Base-by-base conservation (phyloP, 2,888 invertebrate species). In the Sisyra terminalis region DNA sequence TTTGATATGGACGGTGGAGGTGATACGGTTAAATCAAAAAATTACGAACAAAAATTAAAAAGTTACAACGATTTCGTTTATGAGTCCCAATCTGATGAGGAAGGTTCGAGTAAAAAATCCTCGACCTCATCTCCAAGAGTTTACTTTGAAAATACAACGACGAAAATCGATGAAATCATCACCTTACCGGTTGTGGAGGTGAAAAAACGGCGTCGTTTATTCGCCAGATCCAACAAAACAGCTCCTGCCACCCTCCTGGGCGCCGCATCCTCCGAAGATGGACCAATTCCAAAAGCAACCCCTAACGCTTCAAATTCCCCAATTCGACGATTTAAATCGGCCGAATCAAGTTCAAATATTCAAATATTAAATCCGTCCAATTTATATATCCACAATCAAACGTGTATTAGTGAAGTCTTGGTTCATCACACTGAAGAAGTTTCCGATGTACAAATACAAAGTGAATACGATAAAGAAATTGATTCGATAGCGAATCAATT, bases 181-280 rank as follows among this genome's bases (percentile, higher is more conserved):
- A 11, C 17, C 9, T 38, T 38, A 9, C 15, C n/a, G 11, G 15
- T 13, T 14, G 15, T 15, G 29, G 30, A 40, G 10, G 15, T 30
- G 16, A 29, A 30, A 40, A 14, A 16, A 30, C 29, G 30, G 13
- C 40, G 30, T 15, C 30, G 30, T 29, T 16, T 11, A 38, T 38
- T 16, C 15, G 15, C 30, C 3, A 29, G 17, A 24, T 39, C 41
- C 1, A 61, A 63, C 46, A 60, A 57, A 53, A 61, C 61, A 1
- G 52, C 55, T 9, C 62, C 62, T 3, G 48, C 57, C 14, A 52
- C 55, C 43, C 39, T 56, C n/a, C 14, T 47, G 30, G 38, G 30
- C 11, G 14, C 38, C 10, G 17, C 17, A 37, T 37, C 43, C 10
- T 36, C 37, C 29, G 10, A 17, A 43, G 30, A 9, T 16, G 24